These are phyloP conservation scores for Heterocephalus glaber DNA, from an alignment of 2,113 vertebrate genomes.

Conservation along the genomic window DNA sequence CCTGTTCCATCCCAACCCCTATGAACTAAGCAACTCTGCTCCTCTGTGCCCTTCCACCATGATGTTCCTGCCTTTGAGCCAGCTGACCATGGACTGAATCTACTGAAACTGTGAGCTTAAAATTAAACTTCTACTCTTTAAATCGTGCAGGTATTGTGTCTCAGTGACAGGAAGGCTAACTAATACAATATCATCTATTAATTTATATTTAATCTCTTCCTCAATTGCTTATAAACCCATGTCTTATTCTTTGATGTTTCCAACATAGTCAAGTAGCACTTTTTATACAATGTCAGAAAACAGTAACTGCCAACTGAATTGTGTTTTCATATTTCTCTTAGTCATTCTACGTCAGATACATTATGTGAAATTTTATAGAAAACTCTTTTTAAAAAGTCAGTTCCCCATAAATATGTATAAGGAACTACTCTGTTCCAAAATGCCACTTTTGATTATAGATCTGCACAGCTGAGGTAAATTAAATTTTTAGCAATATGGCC, in stretches of 20 bases:
- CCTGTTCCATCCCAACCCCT: not conserved
- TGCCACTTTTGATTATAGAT: slow-evolving; percentile 62
- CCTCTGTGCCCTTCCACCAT: not conserved
- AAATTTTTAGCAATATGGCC: slow-evolving; percentile 50
- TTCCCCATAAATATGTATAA: slow-evolving; percentile 47
- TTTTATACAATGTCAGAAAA: not conserved
- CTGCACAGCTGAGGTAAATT: slow-evolving; percentile 6
- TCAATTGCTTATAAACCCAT: not conserved
- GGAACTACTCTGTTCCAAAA: slow-evolving; percentile 18
- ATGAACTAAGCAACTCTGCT: not conserved
- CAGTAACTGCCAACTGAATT: not conserved
- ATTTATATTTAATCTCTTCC: not conserved
- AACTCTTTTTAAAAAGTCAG: slow-evolving; percentile 34
- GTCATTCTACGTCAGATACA: slow-evolving; percentile 19
- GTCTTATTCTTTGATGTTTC: slow-evolving; percentile 34
- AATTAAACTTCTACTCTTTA: not conserved
- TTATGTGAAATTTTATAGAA: slow-evolving; percentile 56
- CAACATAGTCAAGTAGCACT: not conserved
- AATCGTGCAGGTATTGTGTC: not conserved
- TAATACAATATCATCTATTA: not conserved
- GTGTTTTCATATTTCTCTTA: slow-evolving; percentile 45
- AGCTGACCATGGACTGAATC: not conserved
- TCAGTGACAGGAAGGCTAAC: not conserved
- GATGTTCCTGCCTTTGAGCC: not conserved
- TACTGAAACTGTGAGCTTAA: not conserved